Base-by-base conservation (phyloP, 2,888 invertebrate genomes). In the Clepsis dumicolana region DNA sequence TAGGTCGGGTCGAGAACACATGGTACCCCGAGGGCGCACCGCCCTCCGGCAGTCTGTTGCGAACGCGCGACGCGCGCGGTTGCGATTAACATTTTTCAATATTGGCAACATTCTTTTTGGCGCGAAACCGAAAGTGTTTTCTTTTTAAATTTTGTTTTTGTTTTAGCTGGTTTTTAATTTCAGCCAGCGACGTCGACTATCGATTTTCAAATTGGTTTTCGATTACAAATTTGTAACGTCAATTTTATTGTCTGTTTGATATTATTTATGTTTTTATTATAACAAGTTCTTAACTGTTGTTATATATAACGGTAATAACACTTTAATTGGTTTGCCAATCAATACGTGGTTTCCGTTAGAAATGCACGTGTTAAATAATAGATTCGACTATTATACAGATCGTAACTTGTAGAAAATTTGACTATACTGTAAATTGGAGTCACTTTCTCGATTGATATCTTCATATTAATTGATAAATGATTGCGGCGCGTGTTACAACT, bases 1-100 rank as follows among this genome's bases (percentile, higher is more conserved):
- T 50, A 70, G 63, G 64, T 44, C 70, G 77, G 75, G 80, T 72
- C 80, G 78, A 74, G 75, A 79, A 75, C 83, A 82, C 82, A 81
- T 78, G 78, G 77, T 82, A 80, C 83, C 89, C 91, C 80, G 81
- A 86, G 91, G 91, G 91, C 77, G 72, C 77, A 78, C 79, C 90
- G 90, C 91, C 92, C 91, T 89, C 83, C 88, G 92, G 93, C 92
- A 92, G 93, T 92, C 84, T 74, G 81, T 77, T 77, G 74, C 80
- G 83, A 83, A 82, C 88, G 78, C 86, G 86, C 89, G 86, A 70
- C 88, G 86, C 81, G 85, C 67, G 57, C 67, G 67, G 67, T 63
- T 50, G 56, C 57, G 29, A 63, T 52, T 50, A 21, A 12, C 32
- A 48, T 53, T 64, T 62, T 63, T 56, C n/a, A 27, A 50, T 50